These are phyloP conservation scores for Drosophila koepferae DNA, from an alignment of 2,888 invertebrate genomes.

Conservation along the genomic window DNA sequence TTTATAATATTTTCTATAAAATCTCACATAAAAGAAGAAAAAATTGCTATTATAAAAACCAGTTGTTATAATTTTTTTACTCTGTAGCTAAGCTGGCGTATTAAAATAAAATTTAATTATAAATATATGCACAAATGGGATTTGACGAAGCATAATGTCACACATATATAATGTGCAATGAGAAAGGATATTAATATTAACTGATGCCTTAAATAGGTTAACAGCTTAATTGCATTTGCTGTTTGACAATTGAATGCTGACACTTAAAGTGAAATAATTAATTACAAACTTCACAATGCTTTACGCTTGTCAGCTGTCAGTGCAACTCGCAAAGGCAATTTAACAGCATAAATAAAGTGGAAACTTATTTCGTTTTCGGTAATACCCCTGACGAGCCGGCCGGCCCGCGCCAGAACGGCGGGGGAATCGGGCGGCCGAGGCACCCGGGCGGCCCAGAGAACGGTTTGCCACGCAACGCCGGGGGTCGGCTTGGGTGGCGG, in stretches of 20 bases:
- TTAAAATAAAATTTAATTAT: not conserved
- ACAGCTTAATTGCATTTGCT: conserved; percentile 38
- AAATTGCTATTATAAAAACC: too few relatives aligned
- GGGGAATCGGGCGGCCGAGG: too few relatives aligned
- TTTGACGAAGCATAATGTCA: conserved; percentile 29
- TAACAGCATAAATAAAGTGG: conserved; percentile 17
- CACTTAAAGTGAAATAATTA: conserved; percentile 53
- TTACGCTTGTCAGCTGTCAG: conserved; percentile 44
- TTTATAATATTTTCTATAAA: too few relatives aligned
- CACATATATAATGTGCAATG: conserved; percentile 33
- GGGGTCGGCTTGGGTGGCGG: too few relatives aligned
- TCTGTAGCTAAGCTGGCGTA: not conserved
- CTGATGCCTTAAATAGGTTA: conserved; percentile 15
- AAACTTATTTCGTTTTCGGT: conserved; percentile 16
- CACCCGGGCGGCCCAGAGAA: too few relatives aligned
- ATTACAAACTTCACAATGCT: conserved; percentile 39
- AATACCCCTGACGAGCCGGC: conserved; percentile 29
- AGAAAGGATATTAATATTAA: conserved; percentile 44
- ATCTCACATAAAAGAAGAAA: too few relatives aligned
- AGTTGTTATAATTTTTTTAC: not conserved
- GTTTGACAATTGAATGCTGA: conserved; percentile 30
- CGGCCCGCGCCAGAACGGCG: too few relatives aligned
- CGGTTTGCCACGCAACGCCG: too few relatives aligned
- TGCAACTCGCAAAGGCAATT: conserved; percentile 41
- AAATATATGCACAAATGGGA: not conserved